Conservation (phyloP, 1,140 invertebrate genomes). For the Megalopta genalis region DNA sequence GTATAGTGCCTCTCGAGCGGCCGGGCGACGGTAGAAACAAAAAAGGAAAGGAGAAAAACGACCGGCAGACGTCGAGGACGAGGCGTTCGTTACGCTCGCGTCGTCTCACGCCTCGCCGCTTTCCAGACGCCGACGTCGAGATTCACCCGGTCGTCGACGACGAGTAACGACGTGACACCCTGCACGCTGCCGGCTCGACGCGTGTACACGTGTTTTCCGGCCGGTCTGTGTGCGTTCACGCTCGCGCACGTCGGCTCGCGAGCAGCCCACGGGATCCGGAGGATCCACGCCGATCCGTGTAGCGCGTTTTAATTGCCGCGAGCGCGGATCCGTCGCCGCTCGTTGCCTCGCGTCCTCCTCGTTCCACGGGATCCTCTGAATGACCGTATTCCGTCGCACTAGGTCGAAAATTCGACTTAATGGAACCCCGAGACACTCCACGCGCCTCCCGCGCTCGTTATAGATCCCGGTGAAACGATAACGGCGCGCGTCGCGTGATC, state of each 20-base stretch:
- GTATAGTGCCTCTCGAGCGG: conserved; percentile 50
- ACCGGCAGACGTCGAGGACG: conserved; percentile 47
- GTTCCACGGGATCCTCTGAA: not conserved
- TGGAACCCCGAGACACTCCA: not conserved
- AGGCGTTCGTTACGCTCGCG: conserved; percentile 64
- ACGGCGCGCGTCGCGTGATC: too few species aligned
- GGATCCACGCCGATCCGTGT: not conserved
- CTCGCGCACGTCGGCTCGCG: too few species aligned
- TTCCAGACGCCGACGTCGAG: conserved; percentile 56
- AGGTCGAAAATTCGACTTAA: conserved; percentile 21
- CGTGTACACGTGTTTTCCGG: not conserved
- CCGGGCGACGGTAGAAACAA: conserved; percentile 48
- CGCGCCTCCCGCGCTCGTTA: not conserved
- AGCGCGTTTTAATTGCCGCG: conserved; percentile 29
- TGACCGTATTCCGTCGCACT: not conserved
- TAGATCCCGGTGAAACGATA: not conserved
- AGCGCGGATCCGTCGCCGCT: not conserved
- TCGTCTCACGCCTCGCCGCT: conserved; percentile 65
- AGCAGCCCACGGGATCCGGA: too few species aligned
- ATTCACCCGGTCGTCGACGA: conserved; percentile 56
- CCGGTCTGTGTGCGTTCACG: not conserved
- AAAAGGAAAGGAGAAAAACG: conserved; percentile 47
- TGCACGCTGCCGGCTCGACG: not conserved
- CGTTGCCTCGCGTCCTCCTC: too few species aligned
- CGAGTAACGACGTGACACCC: conserved; percentile 57